These are phyloP conservation scores for Lates calcarifer DNA, from an alignment of 2,113 vertebrate genomes.

Conservation along the genomic window DNA sequence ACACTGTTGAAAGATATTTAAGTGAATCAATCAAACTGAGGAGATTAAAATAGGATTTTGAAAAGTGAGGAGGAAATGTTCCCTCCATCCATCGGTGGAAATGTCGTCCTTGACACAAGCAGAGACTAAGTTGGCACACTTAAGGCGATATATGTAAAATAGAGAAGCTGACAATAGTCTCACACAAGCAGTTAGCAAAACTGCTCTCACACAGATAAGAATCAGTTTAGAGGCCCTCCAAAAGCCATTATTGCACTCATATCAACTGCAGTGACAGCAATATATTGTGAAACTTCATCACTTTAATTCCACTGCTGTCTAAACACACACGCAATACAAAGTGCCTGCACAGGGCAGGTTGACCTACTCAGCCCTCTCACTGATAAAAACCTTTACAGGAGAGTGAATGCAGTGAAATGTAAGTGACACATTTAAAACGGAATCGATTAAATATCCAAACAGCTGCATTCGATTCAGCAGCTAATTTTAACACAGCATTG, in stretches of 20 bases:
- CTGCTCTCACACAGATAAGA: neutral
- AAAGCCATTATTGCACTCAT: neutral
- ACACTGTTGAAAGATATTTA: too few species aligned
- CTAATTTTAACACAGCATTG: neutral
- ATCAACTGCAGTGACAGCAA: neutral
- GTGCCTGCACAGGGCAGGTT: neutral
- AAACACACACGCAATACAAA: neutral
- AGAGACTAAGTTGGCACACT: too few species aligned
- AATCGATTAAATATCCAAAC: neutral
- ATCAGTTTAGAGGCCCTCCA: neutral
- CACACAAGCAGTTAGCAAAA: too few species aligned
- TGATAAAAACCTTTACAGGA: accelerated
- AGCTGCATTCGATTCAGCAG: neutral
- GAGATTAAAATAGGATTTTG: too few species aligned
- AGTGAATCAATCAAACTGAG: too few species aligned
- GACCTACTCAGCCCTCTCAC: neutral
- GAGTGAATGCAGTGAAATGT: neutral
- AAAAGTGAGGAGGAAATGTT: too few species aligned
- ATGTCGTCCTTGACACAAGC: too few species aligned
- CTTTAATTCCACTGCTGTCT: neutral
- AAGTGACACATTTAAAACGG: neutral
- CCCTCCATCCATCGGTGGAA: too few species aligned
- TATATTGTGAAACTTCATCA: neutral
- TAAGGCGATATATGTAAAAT: too few species aligned
- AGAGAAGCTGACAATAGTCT: too few species aligned